Evolutionary conservation across 2,888 invertebrate species (phyloP).

Genomic region (Palloptera scutellata): DNA sequence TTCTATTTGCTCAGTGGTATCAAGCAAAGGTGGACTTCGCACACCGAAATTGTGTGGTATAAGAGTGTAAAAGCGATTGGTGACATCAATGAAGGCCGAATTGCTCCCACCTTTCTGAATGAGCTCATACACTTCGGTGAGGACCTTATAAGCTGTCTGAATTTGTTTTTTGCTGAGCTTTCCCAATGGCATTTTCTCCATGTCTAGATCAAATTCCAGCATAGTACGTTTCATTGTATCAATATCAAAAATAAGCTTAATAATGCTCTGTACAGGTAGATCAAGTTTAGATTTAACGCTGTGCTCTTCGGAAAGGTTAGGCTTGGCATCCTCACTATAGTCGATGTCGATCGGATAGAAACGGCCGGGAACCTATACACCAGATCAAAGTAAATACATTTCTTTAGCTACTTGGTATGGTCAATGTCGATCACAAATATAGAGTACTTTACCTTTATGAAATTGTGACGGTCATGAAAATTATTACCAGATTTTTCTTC

Average conservation of each 20-base stretch:
- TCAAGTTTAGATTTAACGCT: slow-evolving; percentile 73
- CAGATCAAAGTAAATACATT: too few relatives aligned
- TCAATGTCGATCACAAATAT: too few relatives aligned
- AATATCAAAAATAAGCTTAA: slow-evolving; percentile 89
- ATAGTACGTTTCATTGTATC: slow-evolving; percentile 90
- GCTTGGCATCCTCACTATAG: slow-evolving; percentile 71
- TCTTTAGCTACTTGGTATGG: too few relatives aligned
- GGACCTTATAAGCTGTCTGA: slow-evolving; percentile 81
- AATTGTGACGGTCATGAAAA: slow-evolving; percentile 74
- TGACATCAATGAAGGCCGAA: slow-evolving; percentile 78
- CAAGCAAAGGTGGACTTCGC: slow-evolving; percentile 80
- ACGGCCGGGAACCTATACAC: slow-evolving; percentile 69
- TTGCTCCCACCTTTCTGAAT: slow-evolving; percentile 66
- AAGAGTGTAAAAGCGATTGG: slow-evolving; percentile 93
- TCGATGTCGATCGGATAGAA: slow-evolving; percentile 85
- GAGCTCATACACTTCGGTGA: slow-evolving; percentile 74
- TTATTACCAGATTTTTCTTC: slow-evolving; percentile 84
- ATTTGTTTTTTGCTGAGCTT: slow-evolving; percentile 93
- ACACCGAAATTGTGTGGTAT: slow-evolving; percentile 96
- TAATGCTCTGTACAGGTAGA: slow-evolving; percentile 80
- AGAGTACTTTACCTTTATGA: slow-evolving; percentile 67
- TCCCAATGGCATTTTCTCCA: slow-evolving; percentile 98
- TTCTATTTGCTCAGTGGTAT: slow-evolving; percentile 78
- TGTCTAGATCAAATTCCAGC: slow-evolving; percentile 94
- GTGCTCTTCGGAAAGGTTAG: slow-evolving; percentile 60